Percentiles rank a stretch among this genome's conserved stretches.
phyloP scores from a whole-genome alignment of 2,888 invertebrate species.

The Mesochorus sp. region DNA sequence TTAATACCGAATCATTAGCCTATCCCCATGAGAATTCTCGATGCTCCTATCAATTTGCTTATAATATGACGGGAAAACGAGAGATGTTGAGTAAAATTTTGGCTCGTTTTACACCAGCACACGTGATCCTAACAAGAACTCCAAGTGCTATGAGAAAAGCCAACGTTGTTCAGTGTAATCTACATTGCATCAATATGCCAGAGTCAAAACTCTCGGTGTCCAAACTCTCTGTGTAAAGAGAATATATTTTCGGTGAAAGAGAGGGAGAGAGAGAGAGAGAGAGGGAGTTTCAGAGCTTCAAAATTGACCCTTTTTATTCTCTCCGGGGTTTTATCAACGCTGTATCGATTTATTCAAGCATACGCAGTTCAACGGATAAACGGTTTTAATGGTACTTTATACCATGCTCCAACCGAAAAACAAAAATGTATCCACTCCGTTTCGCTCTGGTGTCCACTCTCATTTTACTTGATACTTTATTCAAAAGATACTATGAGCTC shows the following conservation, averaged over 20 bases:
- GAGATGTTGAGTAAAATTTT: neutral
- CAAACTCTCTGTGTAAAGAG: constrained; percentile 1
- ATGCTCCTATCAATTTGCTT: neutral
- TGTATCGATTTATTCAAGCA: constrained; percentile 27
- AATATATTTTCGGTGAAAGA: constrained; percentile 33
- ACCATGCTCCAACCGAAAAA: no score
- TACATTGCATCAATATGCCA: constrained; percentile 16
- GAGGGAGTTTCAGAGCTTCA: constrained; percentile 35
- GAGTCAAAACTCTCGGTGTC: constrained; percentile 2
- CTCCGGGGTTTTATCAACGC: constrained; percentile 27
- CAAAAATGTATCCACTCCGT: neutral
- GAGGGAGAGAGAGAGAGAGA: no score
- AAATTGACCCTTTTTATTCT: constrained; percentile 3
- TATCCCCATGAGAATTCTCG: constrained; percentile 29
- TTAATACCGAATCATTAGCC: constrained; percentile 22
- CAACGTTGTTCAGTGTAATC: constrained; percentile 39
- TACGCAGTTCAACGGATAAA: constrained; percentile 11
- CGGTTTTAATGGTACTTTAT: constrained; percentile 5
- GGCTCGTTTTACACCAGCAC: constrained; percentile 2
- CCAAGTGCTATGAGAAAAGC: constrained; percentile 6
- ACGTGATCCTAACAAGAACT: neutral
- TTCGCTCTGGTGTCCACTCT: neutral
- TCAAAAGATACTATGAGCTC: neutral
- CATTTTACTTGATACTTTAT: constrained; percentile 23
- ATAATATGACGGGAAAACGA: neutral